Percentiles rank a stretch among this genome's conserved stretches.
Evolutionary conservation across 2,797 vertebrate species (phyloP).

Genomic region (Erithacus rubecula): DNA sequence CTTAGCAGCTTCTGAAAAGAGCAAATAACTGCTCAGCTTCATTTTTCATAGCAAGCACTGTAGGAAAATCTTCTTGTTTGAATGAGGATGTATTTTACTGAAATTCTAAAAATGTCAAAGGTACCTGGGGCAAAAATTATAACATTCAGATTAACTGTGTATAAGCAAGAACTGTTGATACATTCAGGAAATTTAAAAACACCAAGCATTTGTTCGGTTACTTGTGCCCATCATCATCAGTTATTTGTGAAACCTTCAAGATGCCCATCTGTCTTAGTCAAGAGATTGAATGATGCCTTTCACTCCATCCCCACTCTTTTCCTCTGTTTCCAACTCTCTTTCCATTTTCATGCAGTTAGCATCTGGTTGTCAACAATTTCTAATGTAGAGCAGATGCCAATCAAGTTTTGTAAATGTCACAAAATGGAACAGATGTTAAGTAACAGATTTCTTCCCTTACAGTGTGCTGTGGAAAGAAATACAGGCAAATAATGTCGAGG

Average conservation of each 20-base stretch:
- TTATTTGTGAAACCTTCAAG: neutral
- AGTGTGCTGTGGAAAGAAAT: neutral
- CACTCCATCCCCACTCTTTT: neutral
- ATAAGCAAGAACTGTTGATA: neutral
- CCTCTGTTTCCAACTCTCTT: neutral
- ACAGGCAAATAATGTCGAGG: neutral
- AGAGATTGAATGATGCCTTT: neutral
- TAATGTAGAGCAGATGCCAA: neutral
- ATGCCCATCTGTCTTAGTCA: neutral
- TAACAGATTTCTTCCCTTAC: neutral
- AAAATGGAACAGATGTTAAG: neutral
- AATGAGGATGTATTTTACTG: neutral
- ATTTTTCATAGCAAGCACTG: neutral
- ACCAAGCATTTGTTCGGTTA: neutral
- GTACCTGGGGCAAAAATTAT: neutral
- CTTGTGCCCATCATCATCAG: neutral
- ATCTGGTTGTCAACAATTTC: neutral
- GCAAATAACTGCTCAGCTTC: neutral
- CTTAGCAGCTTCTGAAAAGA: neutral
- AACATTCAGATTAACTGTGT: neutral
- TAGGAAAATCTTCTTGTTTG: neutral
- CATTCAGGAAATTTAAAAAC: neutral
- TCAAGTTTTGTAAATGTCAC: neutral
- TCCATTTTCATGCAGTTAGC: neutral
- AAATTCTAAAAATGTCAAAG: neutral